phyloP scores from a whole-genome alignment of 2,113 vertebrate species.

The Eudyptes chrysolophus region DNA sequence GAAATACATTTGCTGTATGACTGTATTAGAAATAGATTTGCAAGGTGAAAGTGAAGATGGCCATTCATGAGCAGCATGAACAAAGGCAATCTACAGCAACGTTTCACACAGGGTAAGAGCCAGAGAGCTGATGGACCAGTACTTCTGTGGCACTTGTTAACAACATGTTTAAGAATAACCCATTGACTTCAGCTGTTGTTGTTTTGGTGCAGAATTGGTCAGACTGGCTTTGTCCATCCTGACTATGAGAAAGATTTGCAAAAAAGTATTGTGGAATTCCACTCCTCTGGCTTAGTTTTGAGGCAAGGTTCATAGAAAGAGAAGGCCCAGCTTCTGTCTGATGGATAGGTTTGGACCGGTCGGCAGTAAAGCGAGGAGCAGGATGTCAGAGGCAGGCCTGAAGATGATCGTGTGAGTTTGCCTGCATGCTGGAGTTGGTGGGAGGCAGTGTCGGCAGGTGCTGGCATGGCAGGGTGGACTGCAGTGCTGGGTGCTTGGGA shows the following conservation, averaged over 20 bases:
- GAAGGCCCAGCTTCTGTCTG: neutral
- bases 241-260: neutral
- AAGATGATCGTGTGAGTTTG: fast-evolving
- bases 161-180: neutral
- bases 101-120: neutral
- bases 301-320: neutral
- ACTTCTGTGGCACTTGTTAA: neutral
- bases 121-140: neutral
- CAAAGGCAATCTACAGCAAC: neutral
- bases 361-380: neutral
- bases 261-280: neutral
- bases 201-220: neutral
- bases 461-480: fast-evolving
- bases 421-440: fast-evolving
- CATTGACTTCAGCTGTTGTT: neutral
- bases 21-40: neutral
- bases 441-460: neutral
- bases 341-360: neutral
- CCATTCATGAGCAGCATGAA: neutral
- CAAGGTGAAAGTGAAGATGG: neutral
- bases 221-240: neutral
- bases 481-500: fast-evolving
- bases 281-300: neutral
- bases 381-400: neutral
- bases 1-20: neutral